Evolutionary conservation across 2,113 vertebrate species (phyloP), one percentile per base, ranked within the genome.

Genomic region (Anhinga anhinga): DNA sequence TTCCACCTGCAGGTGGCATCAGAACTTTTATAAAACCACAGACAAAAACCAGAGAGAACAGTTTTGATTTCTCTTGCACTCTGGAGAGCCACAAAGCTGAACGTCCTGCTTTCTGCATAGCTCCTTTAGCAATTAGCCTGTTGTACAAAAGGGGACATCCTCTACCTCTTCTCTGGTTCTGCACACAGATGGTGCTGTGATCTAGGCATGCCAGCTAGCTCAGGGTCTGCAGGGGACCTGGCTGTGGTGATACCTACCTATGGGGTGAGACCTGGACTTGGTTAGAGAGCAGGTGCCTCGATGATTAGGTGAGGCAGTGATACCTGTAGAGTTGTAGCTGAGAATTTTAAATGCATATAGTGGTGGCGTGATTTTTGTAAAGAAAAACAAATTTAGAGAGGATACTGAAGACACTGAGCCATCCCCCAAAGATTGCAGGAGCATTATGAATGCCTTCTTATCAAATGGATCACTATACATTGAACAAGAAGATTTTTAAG

Each of bases 1-100:
- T 73, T 56, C 45, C 69, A 86, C 50, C 49, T 89, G 53, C 69
- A 81, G 67, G 58, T 81, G 80, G 40, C 72, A 77, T 70, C 49
- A 70, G 53, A 63, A 80, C 20, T 47, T 88, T 7, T 32, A 18
- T 7, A 72, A 73, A 58, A 19, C 12, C 26, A 25, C 25, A 14
- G 36, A 15, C 14, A 59, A 78, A 62, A n/a, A 34, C 0, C 4
- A 25, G 30, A 59, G 11, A 72, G 44, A 13, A 62, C 0, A 0
- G 0, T 23, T 88, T n/a, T 45, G 50, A 36, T 45, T 90, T 45
- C 40, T 21, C 20, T 45, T 26, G 11, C 1, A 1, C 23, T 52
- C 18, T 29, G 49, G 34, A 47, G 40, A 11, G 18, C 13, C 40
- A 21, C 20, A 44, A 65, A 89, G 20, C 3, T 56, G 62, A 42